These are phyloP conservation scores for Tinea semifulvella DNA, from an alignment of 2,888 invertebrate species.

Conservation along the genomic window DNA sequence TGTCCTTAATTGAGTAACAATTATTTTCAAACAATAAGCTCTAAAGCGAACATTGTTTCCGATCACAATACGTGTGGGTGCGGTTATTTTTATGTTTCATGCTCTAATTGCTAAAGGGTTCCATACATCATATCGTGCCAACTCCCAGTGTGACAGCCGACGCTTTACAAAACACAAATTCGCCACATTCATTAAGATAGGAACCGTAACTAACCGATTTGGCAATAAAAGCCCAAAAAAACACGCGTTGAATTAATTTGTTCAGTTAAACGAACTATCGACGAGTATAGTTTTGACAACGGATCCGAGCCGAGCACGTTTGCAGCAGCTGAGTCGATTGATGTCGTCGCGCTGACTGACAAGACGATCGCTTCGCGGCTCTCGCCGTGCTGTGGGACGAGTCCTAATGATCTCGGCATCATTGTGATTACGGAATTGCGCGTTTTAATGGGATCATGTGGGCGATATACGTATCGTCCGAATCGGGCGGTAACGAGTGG, in stretches of 20 bases:
- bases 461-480: slow-evolving; percentile 38
- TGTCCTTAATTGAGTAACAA: too few species aligned
- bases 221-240: slow-evolving; percentile 16
- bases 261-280: slow-evolving; percentile 18
- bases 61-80: slow-evolving; percentile 24
- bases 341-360: slow-evolving; percentile 53
- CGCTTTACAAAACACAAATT: slow-evolving; percentile 40
- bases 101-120: slow-evolving; percentile 37
- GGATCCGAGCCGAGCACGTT: slow-evolving; percentile 24
- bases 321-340: slow-evolving; percentile 43
- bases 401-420: slow-evolving; percentile 49
- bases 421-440: slow-evolving; percentile 42
- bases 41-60: slow-evolving; percentile 10
- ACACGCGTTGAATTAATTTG: slow-evolving; percentile 22
- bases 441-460: slow-evolving; percentile 43
- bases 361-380: slow-evolving; percentile 24
- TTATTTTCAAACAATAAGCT: too few species aligned
- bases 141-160: slow-evolving; percentile 28
- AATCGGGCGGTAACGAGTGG: slow-evolving; percentile 29
- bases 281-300: slow-evolving; percentile 17
- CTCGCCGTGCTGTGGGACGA: slow-evolving; percentile 31
- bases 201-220: slow-evolving; percentile 39
- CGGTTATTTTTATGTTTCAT: slow-evolving; percentile 34
- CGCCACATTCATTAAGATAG: slow-evolving; percentile 35
- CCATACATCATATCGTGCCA: slow-evolving; percentile 27